Evolutionary conservation across 2,888 invertebrate species (phyloP).

Genomic region (Drosophila algonquin): DNA sequence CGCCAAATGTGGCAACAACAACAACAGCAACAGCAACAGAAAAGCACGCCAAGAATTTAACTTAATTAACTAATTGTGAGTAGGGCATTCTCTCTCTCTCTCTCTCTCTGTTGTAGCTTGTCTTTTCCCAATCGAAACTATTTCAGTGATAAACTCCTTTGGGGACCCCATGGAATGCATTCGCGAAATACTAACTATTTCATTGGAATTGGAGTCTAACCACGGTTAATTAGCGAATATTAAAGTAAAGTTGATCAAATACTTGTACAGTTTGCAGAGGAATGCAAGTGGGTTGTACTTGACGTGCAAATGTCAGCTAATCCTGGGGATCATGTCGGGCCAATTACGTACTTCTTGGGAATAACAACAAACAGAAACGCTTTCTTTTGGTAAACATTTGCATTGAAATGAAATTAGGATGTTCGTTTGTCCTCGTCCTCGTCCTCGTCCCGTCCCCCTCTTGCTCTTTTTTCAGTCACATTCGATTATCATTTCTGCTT

Average conservation of each 20-base stretch:
- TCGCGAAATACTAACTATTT: background rate
- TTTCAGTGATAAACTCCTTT: background rate
- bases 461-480: background rate
- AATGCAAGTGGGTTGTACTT: too few species aligned
- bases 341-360: constrained; percentile 1
- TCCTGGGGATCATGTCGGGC: constrained; percentile 14
- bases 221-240: background rate
- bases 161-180: background rate
- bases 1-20: constrained; percentile 25
- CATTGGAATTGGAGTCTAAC: background rate
- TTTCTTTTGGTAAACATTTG: constrained; percentile 14
- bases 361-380: constrained; percentile 2
- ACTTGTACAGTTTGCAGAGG: too few species aligned
- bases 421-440: background rate
- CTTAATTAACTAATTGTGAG: constrained; percentile 69
- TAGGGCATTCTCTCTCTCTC: constrained; percentile 8
- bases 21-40: constrained; percentile 11
- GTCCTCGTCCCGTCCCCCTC: background rate
- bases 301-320: constrained; percentile 22
- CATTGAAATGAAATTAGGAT: constrained; percentile 27
- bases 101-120: background rate
- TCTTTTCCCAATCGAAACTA: background rate
- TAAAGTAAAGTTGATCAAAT: background rate
- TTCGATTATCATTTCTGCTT: constrained; percentile 33
- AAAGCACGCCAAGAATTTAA: constrained; percentile 32